Evolutionary conservation across 2,113 vertebrate species (phyloP).

Genomic region (Heterotilapia buettikoferi): DNA sequence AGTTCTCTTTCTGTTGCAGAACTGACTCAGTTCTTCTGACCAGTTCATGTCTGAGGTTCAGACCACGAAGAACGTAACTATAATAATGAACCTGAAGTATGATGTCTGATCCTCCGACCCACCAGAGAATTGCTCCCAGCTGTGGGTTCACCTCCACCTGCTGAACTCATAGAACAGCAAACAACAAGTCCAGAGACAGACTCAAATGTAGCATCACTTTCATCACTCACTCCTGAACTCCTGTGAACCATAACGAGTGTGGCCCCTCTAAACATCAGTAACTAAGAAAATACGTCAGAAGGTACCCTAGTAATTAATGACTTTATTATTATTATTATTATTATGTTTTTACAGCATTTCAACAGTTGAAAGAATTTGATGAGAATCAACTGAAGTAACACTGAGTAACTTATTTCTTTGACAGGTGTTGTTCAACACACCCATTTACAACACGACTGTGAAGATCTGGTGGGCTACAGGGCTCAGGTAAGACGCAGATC

Average conservation of each 20-base stretch:
- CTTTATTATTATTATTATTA: background rate
- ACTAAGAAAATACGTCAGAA: no score
- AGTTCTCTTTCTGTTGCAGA: background rate
- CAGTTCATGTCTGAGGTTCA: background rate
- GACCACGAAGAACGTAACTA: background rate
- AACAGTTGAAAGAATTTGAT: background rate
- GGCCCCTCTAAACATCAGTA: no score
- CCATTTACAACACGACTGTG: background rate
- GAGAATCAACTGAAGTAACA: background rate
- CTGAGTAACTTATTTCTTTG: background rate
- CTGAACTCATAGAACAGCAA: no score
- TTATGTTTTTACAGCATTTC: background rate
- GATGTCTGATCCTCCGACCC: background rate
- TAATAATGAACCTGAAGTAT: background rate
- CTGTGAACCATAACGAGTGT: no score
- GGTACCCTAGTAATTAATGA: background rate
- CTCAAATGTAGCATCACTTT: no score
- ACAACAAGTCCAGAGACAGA: no score
- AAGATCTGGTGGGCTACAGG: background rate
- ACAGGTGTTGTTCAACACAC: background rate
- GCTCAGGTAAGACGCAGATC: background rate
- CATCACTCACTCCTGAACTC: no score
- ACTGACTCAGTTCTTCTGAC: background rate
- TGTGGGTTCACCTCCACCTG: no score
- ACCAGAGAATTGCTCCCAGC: background rate